Base-by-base conservation (phyloP, 2,797 vertebrate species). In the Acipenser transmontanus region DNA sequence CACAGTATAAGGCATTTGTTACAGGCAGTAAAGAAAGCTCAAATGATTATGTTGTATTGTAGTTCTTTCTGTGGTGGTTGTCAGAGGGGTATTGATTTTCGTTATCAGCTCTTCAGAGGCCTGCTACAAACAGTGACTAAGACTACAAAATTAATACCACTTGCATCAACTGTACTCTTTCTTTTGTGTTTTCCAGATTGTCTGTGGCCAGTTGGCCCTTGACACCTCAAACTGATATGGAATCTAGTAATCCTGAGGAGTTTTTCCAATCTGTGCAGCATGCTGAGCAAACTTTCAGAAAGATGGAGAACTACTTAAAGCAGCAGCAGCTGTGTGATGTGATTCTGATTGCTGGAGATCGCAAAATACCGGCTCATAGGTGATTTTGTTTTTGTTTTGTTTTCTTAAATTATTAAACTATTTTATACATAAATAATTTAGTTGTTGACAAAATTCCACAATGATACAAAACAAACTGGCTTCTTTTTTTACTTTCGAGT, bases 331-430 rank as follows among this genome's bases (percentile, higher is more conserved):
- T 91, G 56, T 91, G 89, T 74, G 89, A 91, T 0, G 89, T 91
- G 68, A 89, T 91, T 51, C 73, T 91, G 51, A 85, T 91, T 69
- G 89, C 87, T 48, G 89, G 89, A 7, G 84, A 89, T 47, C 80
- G 88, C 70, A 89, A 89, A 72, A 91, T 91, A 78, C 88, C 89
- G 69, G 89, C 89, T 34, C 89, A 91, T 66, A 88, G 88, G 89
- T 91, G 82, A 7, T 34, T 34, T 34, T 34, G 34, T 34, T 34
- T 34, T 34, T 34, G 34, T 34, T 34, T 34, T 34, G 34, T 34
- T 34, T 34, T 34, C 2, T 34, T 34, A 3, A 34, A 34, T 34
- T 34, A 34, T 34, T 34, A 34, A 34, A 34, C 34, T 34, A 4
- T 34, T 34, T 34, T 34, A 34, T 34, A 34, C 4, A 3, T 34